phyloP scores from a whole-genome alignment of 2,113 vertebrate species.

The Albula glossodonta region DNA sequence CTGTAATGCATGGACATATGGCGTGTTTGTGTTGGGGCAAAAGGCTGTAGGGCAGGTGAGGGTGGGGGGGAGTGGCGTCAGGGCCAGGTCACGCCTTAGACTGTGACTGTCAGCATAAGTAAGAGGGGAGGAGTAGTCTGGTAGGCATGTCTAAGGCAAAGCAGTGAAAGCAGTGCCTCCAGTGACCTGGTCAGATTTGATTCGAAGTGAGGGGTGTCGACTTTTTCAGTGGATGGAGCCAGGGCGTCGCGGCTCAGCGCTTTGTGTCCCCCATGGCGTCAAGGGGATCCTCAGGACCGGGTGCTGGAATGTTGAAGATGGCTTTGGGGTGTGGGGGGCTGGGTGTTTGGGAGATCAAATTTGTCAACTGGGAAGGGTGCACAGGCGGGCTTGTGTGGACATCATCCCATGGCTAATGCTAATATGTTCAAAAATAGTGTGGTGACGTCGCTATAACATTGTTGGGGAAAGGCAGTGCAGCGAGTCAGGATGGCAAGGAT shows the following conservation, averaged over 20 bases:
- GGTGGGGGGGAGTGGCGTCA: too few relatives aligned
- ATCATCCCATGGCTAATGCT: background rate
- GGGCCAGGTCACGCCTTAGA: background rate
- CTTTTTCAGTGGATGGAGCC: background rate
- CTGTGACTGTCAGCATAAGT: background rate
- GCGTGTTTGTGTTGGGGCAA: background rate
- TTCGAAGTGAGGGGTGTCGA: background rate
- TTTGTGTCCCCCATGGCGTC: background rate
- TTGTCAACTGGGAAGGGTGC: background rate
- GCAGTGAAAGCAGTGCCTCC: background rate
- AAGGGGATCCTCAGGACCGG: background rate
- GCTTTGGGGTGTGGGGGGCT: background rate
- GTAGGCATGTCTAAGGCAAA: background rate
- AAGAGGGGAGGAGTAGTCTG: background rate
- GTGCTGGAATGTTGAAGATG: background rate
- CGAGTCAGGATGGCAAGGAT: background rate
- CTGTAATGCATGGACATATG: constrained; percentile 35
- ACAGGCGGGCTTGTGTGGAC: background rate
- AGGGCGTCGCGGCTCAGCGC: background rate
- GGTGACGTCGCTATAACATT: background rate
- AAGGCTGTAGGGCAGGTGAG: background rate
- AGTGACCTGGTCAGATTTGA: background rate
- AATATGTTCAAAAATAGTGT: background rate
- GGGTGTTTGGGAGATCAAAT: background rate
- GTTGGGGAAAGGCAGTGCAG: background rate